Percentiles rank a stretch among this genome's conserved stretches.
Evolutionary conservation across 2,797 vertebrate genomes (phyloP).

Genomic region (Takifugu rubripes): DNA sequence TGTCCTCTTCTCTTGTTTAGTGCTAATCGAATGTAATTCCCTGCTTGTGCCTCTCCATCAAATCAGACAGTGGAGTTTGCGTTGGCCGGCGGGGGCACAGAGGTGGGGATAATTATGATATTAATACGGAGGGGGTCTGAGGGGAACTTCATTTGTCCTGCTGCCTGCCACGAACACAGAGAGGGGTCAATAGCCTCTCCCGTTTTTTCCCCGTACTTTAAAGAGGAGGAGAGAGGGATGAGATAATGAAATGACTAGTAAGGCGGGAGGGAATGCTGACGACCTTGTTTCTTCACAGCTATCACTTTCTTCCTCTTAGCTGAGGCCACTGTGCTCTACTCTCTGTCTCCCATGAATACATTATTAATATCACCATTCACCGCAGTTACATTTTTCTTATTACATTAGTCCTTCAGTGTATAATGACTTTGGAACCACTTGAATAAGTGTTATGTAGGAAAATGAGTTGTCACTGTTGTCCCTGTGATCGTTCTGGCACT

Average conservation of each 20-base stretch:
- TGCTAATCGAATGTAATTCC: slow-evolving; percentile 81
- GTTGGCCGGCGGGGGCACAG: slow-evolving; percentile 61
- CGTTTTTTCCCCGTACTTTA: slow-evolving; percentile 67
- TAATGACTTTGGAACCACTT: slow-evolving; percentile 73
- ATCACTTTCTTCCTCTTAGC: slow-evolving; percentile 65
- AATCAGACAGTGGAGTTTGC: slow-evolving; percentile 67
- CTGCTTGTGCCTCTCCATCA: slow-evolving; percentile 74
- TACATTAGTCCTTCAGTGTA: slow-evolving; percentile 69
- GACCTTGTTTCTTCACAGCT: slow-evolving; percentile 74
- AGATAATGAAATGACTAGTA: slow-evolving; percentile 80
- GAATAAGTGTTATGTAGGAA: slow-evolving; percentile 65
- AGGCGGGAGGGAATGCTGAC: slow-evolving; percentile 76
- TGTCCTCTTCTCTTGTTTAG: slow-evolving; percentile 78
- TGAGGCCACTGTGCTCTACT: slow-evolving; percentile 52
- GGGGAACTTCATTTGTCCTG: slow-evolving; percentile 76
- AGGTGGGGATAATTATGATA: slow-evolving; percentile 80
- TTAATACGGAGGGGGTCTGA: slow-evolving; percentile 74
- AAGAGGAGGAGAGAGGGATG: slow-evolving; percentile 58
- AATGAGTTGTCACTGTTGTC: slow-evolving; percentile 68
- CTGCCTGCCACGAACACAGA: slow-evolving; percentile 68
- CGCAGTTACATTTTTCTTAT: slow-evolving; percentile 70
- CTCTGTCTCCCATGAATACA: slow-evolving; percentile 71
- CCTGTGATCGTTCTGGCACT: slow-evolving; percentile 58
- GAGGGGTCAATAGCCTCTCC: slow-evolving; percentile 75
- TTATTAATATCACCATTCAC: slow-evolving; percentile 72